A percentile compares a stretch with the other conserved stretches of the same genome.
These are phyloP conservation scores for Chelmon rostratus DNA, from an alignment of 2,797 vertebrate species.

Conservation along the genomic window DNA sequence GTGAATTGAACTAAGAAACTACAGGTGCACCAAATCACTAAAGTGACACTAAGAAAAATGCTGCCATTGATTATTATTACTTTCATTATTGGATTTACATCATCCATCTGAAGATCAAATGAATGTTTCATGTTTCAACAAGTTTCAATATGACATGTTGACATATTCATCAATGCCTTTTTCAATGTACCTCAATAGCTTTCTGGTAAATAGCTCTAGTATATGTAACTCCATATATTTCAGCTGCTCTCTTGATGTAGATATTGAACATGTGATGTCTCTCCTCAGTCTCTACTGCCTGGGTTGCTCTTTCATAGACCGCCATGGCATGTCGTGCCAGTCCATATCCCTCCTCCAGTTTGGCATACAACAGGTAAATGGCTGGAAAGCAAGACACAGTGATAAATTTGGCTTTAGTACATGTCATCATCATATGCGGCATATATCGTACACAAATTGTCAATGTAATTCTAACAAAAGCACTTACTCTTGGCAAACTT, in stretches of 20 bases:
- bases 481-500: constrained; percentile 89
- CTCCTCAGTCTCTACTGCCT: constrained; percentile 90
- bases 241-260: constrained; percentile 94
- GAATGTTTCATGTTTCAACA: neutral
- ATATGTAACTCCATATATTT: constrained; percentile 96
- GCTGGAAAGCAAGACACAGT: constrained; percentile 78
- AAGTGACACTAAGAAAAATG: neutral
- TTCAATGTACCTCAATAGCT: constrained; percentile 90
- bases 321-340: constrained; percentile 95
- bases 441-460: neutral
- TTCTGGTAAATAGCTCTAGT: constrained; percentile 95
- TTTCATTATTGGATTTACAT: neutral
- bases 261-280: constrained; percentile 96
- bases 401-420: neutral
- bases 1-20: no score
- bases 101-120: neutral
- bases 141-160: neutral
- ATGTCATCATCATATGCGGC: neutral
- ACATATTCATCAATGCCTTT: neutral
- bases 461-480: neutral
- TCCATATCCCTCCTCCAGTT: constrained; percentile 94
- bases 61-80: neutral
- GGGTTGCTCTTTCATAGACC: constrained; percentile 93
- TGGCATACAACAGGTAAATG: constrained; percentile 93
- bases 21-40: no score